phyloP scores from a whole-genome alignment of 2,113 vertebrate genomes.

The Pseudopipra pipra region DNA sequence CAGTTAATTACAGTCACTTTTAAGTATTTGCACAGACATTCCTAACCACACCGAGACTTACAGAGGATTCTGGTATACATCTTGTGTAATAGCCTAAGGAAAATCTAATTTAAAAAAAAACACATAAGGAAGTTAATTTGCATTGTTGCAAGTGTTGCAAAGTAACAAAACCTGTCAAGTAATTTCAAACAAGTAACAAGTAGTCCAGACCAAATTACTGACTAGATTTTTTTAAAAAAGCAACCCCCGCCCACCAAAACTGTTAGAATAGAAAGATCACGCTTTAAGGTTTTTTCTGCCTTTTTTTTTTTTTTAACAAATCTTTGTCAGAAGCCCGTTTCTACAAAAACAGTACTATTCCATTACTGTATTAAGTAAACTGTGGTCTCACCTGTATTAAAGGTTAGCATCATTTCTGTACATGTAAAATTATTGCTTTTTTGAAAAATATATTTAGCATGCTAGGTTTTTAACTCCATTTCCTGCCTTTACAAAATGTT shows the following conservation, averaged over 20 bases:
- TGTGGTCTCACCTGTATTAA: constrained; percentile 77
- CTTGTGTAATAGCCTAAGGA: constrained; percentile 33
- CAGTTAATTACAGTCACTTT: constrained; percentile 26
- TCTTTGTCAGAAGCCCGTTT: constrained; percentile 75
- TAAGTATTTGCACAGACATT: constrained; percentile 39
- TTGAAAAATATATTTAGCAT: constrained; percentile 87
- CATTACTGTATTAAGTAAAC: constrained; percentile 75
- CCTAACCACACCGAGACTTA: constrained; percentile 33
- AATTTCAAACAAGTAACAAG: constrained; percentile 72
- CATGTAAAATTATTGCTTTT: constrained; percentile 86
- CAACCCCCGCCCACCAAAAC: background rate
- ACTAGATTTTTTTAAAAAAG: constrained; percentile 47
- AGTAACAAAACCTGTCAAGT: constrained; percentile 73
- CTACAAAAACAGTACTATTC: constrained; percentile 75
- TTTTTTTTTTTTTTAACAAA: constrained; percentile 72
- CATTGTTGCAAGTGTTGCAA: constrained; percentile 66
- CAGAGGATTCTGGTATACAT: constrained; percentile 40
- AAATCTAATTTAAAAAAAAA: constrained; percentile 47
- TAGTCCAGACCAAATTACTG: constrained; percentile 68
- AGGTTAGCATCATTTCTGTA: constrained; percentile 82
- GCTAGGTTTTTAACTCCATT: constrained; percentile 72
- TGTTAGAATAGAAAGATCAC: constrained; percentile 79
- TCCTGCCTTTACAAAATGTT: constrained; percentile 85
- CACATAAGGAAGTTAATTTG: constrained; percentile 64
- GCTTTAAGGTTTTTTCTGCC: constrained; percentile 15